phyloP scores from a whole-genome alignment of 2,113 vertebrate genomes.

The Indri indri region DNA sequence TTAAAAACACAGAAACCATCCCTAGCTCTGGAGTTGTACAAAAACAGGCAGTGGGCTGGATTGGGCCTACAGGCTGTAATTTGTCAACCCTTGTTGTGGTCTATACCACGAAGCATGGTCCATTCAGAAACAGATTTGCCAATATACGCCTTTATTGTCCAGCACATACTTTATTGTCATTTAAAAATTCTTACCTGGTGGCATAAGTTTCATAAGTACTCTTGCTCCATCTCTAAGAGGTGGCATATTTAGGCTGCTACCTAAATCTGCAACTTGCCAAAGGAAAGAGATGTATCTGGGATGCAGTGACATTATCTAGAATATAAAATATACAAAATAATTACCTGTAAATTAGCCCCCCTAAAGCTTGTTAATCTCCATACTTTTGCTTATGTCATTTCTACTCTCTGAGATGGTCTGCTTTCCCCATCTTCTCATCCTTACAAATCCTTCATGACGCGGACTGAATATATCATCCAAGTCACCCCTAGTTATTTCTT shows the following conservation, averaged over 20 bases:
- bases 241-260: conserved; percentile 98
- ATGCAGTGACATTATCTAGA: conserved; percentile 99
- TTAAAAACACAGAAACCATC: conserved; percentile 27
- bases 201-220: conserved; percentile 99
- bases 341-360: neutral
- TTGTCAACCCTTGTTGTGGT: neutral
- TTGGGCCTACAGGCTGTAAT: neutral
- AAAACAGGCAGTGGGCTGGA: neutral
- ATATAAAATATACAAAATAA: conserved; percentile 64
- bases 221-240: conserved; percentile 97
- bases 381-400: neutral
- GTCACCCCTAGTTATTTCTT: neutral
- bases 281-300: conserved; percentile 99
- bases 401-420: neutral
- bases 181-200: conserved; percentile 89
- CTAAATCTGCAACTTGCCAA: conserved; percentile 99
- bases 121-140: neutral
- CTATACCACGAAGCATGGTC: neutral
- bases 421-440: neutral
- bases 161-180: neutral
- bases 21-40: neutral
- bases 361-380: neutral
- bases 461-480: neutral
- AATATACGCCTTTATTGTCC: neutral
- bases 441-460: conserved; percentile 21